phyloP scores from a whole-genome alignment of 2,888 invertebrate species.

The Polyommatus iphigenia region DNA sequence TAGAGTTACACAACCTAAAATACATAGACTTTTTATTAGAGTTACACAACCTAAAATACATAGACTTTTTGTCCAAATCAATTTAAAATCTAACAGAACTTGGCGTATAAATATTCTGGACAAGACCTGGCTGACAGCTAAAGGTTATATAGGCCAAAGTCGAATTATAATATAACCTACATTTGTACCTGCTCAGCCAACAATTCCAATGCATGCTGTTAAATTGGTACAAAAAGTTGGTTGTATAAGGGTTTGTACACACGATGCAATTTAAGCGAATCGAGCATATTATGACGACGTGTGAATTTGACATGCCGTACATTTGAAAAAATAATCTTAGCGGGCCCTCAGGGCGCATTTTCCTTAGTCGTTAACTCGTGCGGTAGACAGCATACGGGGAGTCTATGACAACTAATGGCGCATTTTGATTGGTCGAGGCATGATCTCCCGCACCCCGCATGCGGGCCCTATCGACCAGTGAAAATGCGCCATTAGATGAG shows the following conservation, averaged over 20 bases:
- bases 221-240: neutral
- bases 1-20: too few species aligned
- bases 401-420: too few species aligned
- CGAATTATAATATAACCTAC: neutral
- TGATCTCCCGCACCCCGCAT: too few species aligned
- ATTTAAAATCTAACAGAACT: neutral
- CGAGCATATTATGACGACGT: too few species aligned
- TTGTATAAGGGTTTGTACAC: neutral
- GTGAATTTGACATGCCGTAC: too few species aligned
- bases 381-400: too few species aligned
- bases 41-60: neutral
- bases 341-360: too few species aligned
- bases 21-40: neutral
- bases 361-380: too few species aligned
- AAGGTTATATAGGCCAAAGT: slow-evolving; percentile 1
- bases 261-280: neutral
- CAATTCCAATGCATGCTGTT: neutral
- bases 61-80: neutral
- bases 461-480: too few species aligned
- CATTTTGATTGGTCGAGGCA: too few species aligned
- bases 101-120: neutral
- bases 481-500: too few species aligned
- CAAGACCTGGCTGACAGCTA: neutral
- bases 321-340: too few species aligned
- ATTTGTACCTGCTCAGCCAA: neutral